phyloP scores from a whole-genome alignment of 2,888 invertebrate genomes.

The Diadegma fenestrale region DNA sequence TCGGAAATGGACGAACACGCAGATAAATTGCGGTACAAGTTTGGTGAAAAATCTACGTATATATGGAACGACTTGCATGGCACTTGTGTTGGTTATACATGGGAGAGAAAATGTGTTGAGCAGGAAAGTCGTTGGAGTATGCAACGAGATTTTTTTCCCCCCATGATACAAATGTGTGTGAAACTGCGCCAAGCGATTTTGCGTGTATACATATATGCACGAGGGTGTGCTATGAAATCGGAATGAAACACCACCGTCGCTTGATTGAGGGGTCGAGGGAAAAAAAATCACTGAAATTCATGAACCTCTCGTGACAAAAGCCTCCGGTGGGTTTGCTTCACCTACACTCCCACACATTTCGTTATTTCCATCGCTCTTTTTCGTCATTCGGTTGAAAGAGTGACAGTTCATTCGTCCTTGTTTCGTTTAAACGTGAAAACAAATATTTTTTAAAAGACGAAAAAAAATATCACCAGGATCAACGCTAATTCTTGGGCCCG shows the following conservation, averaged over 20 bases:
- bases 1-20: conserved; percentile 10
- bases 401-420: conserved; percentile 54
- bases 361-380: conserved; percentile 12
- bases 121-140: conserved; percentile 52
- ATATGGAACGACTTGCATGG: not conserved
- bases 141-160: conserved; percentile 45
- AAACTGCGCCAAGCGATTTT: conserved; percentile 12
- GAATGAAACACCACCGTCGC: conserved; percentile 59
- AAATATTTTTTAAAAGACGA: conserved; percentile 15
- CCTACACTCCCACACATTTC: conserved; percentile 10
- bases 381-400: conserved; percentile 33
- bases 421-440: conserved; percentile 21
- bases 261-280: conserved; percentile 60
- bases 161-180: conserved; percentile 22
- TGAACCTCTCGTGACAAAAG: conserved; percentile 49
- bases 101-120: conserved; percentile 42
- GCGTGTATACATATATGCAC: not conserved
- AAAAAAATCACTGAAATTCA: conserved; percentile 65
- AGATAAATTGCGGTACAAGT: conserved; percentile 33
- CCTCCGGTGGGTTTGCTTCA: conserved; percentile 20
- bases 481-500: conserved; percentile 26
- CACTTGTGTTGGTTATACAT: conserved; percentile 22
- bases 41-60: conserved; percentile 5
- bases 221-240: conserved; percentile 43
- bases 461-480: conserved; percentile 40